Conservation (phyloP, 1,140 invertebrate genomes). For the Bombus picipes region DNA sequence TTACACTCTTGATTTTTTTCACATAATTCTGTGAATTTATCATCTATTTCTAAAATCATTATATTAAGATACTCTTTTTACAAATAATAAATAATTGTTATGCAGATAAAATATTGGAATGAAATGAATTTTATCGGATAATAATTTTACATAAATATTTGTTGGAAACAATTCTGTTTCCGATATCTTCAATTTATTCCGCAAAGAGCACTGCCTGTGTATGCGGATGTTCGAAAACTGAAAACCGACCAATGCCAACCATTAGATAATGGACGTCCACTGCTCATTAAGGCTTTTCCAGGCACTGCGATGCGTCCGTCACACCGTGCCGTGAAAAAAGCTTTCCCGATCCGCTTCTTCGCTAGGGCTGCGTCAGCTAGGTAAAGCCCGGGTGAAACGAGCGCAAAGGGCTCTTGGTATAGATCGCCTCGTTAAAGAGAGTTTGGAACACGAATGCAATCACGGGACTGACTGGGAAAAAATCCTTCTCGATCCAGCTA, state of each 20-base stretch:
- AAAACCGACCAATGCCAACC: background rate
- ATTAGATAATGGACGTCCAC: constrained; percentile 10
- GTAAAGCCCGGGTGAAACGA: background rate
- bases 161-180: background rate
- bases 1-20: too few relatives aligned
- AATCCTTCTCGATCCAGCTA: background rate
- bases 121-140: background rate
- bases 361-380: background rate
- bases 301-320: background rate
- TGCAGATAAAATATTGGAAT: background rate
- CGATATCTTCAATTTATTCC: background rate
- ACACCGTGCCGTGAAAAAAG: background rate
- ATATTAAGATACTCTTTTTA: background rate
- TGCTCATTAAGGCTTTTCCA: constrained; percentile 19
- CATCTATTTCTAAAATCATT: too few relatives aligned
- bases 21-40: too few relatives aligned
- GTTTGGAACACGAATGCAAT: background rate
- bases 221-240: background rate
- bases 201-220: too few relatives aligned
- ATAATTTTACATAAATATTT: background rate
- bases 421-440: constrained; percentile 7
- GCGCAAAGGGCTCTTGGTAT: background rate
- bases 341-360: background rate
- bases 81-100: background rate
- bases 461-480: background rate